phyloP scores from a whole-genome alignment of 1,140 invertebrate species.

The Scaptomyza graminum region DNA sequence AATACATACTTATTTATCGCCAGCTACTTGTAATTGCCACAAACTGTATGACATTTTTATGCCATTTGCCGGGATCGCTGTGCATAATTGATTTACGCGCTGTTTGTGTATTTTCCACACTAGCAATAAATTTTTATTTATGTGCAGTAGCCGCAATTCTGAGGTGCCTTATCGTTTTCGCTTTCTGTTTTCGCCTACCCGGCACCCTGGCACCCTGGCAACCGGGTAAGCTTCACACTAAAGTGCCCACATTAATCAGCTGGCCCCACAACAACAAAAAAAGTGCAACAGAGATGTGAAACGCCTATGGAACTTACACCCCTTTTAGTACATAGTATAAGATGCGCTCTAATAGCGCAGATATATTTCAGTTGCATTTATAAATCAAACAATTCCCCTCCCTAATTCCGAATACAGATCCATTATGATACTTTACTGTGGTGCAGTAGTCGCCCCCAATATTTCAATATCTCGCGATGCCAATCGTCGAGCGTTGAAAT shows the following conservation, averaged over 20 bases:
- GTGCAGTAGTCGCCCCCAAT: slow-evolving; percentile 18
- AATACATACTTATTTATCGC: slow-evolving; percentile 67
- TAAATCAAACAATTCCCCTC: slow-evolving; percentile 53
- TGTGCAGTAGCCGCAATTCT: slow-evolving; percentile 54
- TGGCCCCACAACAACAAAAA: slow-evolving; percentile 7
- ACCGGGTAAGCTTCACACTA: slow-evolving; percentile 13
- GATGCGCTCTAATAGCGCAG: slow-evolving; percentile 71
- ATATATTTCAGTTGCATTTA: slow-evolving; percentile 43
- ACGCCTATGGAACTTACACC: slow-evolving; percentile 45
- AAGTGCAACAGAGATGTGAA: slow-evolving; percentile 18
- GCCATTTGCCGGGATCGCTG: slow-evolving; percentile 52
- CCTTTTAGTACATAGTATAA: slow-evolving; percentile 8
- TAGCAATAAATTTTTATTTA: slow-evolving; percentile 61
- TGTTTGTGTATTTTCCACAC: slow-evolving; percentile 68
- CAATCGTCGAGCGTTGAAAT: slow-evolving; percentile 69
- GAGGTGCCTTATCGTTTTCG: slow-evolving; percentile 71
- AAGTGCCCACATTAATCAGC: slow-evolving; percentile 77
- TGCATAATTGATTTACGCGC: slow-evolving; percentile 78
- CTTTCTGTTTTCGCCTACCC: slow-evolving; percentile 55
- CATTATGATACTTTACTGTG: slow-evolving; percentile 21
- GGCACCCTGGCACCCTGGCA: background rate
- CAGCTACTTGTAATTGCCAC: slow-evolving; percentile 79
- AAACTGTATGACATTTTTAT: slow-evolving; percentile 81
- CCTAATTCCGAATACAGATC: background rate
- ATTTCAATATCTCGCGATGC: slow-evolving; percentile 47